Evolutionary conservation across 2,797 vertebrate species (phyloP), one percentile per base, ranked within the genome.

Genomic region (Sarcoramphus papa): DNA sequence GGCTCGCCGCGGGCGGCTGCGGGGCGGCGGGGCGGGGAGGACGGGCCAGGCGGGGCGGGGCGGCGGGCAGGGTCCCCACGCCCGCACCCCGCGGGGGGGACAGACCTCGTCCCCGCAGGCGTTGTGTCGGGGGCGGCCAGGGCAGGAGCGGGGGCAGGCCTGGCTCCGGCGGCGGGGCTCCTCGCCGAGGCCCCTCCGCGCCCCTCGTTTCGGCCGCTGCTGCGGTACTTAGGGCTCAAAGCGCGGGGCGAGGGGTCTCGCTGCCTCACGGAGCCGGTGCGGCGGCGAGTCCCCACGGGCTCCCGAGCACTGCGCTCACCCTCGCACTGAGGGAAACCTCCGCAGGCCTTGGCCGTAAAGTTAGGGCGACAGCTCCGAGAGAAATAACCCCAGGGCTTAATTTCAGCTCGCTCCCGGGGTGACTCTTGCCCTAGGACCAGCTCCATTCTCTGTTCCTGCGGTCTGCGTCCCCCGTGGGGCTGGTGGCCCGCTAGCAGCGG

Each of bases 71-170:
- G 15, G 53, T 18, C 9, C 63, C 53, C 41, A 4, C 4, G 10
- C 15, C 33, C 15, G 30, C 35, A n/a, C 1, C 56, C 33, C 22
- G 6, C 27, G 14, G 10, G 13, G 25, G 17, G 31, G 31, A 12
- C 65, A 8, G 30, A 4, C 7, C 27, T 11, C 10, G 11, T 19
- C 28, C 43, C 41, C 12, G 41, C n/a, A 25, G 59, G 40, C 4
- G 3, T 1, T 17, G 37, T 1, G 54, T 5, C 8, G 8, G 8
- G n/a, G 41, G 17, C 7, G 15, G 69, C 35, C 30, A 3, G 75
- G 47, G 59, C 81, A 31, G 33, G 40, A 91, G 77, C 12, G 30
- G 30, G 60, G 33, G 35, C 48, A 27, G 81, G 72, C 62, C 76
- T 8, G 81, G 33, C 67, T 41, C 33, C 7, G 9, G 16, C 28